Base-by-base conservation (phyloP, 1,140 invertebrate genomes). In the Neodiprion virginianus region DNA sequence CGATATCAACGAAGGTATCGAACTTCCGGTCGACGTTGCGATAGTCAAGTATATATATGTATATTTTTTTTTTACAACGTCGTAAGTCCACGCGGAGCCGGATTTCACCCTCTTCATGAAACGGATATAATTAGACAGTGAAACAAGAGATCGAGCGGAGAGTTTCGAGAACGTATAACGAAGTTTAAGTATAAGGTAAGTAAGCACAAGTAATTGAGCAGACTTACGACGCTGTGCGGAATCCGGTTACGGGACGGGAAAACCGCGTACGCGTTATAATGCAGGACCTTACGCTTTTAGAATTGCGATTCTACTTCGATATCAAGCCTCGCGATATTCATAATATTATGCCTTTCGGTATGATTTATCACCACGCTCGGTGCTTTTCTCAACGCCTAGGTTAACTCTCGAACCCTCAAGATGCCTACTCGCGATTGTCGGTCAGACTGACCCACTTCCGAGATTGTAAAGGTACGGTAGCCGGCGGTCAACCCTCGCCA, bases 101-200 rank as follows among this genome's bases (percentile, higher is more conserved):
- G 28, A 23, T 69, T 69, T 69, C 40, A 69, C 67, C 67, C 17
- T 21, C 67, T 47, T 69, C 21, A 47, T 69, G 11, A 11, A 11
- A 17, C 8, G 67, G 67, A 69, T 69, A 69, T 69, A 69, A 69
- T 69, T 69, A 69, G 67, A 69, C 67, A 14, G 11, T 5, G 53
- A 69, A 69, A 69, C 12, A 69, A 7, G 67, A 69, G 17, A 23
- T 11, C 14, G 14, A 69, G n/a, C 53, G 53, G 53, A 5, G 53
- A 61, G 11, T 40, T 40, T 61, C 5, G 53, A 8, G 53, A 61
- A 61, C 5, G 5, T 17, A 21, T 21, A 21, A 21, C 53, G 53
- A 61, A 61, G 53, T 61, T 61, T 17, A 40, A 40, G 28, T 40
- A 40, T 40, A 40, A 3, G 5, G 5, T 40, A 40, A 40, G 28